A percentile compares a stretch with the other conserved stretches of the same genome.
phyloP scores from a whole-genome alignment of 2,888 invertebrate species.

The Cephus sareptanus region DNA sequence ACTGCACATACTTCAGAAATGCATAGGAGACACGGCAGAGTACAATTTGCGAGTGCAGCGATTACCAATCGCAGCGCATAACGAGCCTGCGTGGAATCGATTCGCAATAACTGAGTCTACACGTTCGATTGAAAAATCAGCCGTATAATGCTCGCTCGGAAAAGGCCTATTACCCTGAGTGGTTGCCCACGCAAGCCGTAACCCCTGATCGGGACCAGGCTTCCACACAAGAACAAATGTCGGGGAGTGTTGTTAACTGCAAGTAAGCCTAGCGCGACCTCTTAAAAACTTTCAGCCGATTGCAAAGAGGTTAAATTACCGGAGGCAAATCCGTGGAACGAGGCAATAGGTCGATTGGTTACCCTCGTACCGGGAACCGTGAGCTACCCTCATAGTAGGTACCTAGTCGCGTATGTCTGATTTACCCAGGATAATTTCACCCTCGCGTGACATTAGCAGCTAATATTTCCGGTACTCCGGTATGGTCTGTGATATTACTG shows the following conservation, averaged over 20 bases:
- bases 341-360: constrained; percentile 49
- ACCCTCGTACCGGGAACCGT: constrained; percentile 51
- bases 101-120: background rate
- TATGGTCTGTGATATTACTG: background rate
- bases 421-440: constrained; percentile 48
- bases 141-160: background rate
- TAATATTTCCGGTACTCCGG: background rate
- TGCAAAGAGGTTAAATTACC: constrained; percentile 49
- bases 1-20: too few species aligned
- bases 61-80: background rate
- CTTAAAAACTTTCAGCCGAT: constrained; percentile 50
- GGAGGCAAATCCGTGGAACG: constrained; percentile 41
- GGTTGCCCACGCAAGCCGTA: background rate
- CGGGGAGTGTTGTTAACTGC: constrained; percentile 25
- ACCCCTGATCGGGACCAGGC: background rate
- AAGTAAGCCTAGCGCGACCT: constrained; percentile 20
- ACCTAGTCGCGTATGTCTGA: constrained; percentile 44
- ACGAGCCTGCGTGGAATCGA: background rate
- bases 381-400: constrained; percentile 4
- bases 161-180: background rate
- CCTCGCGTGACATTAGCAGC: background rate
- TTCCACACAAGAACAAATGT: constrained; percentile 6
- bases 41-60: background rate
- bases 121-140: background rate
- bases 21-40: too few species aligned